A percentile compares a stretch with the other conserved stretches of the same genome.
Evolutionary conservation across 2,888 invertebrate genomes (phyloP).

Genomic region (Phalangium opilio): DNA sequence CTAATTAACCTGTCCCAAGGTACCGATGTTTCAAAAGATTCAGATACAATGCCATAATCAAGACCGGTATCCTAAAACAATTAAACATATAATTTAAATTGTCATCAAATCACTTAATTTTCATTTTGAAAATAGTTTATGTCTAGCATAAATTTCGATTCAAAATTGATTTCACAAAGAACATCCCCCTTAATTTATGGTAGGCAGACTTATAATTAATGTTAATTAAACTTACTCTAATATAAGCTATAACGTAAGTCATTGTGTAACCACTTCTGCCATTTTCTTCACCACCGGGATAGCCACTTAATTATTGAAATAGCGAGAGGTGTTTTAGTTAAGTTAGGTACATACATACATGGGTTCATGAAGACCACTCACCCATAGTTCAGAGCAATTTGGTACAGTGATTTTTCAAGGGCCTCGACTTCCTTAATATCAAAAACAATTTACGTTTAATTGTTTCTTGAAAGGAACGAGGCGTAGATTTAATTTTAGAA

Average conservation of each 20-base stretch:
- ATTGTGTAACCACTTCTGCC: slow-evolving; percentile 90
- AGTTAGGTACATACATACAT: neutral
- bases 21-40: slow-evolving; percentile 97
- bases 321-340: no score
- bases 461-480: no score
- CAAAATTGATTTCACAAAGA: slow-evolving; percentile 98
- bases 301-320: slow-evolving; percentile 38
- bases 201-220: no score
- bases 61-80: slow-evolving; percentile 62
- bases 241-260: slow-evolving; percentile 95
- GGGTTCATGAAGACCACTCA: slow-evolving; percentile 20
- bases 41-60: slow-evolving; percentile 70
- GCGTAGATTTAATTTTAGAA: no score
- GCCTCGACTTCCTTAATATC: slow-evolving; percentile 50
- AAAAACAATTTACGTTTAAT: no score
- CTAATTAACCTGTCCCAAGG: slow-evolving; percentile 69
- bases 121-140: neutral
- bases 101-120: neutral
- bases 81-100: neutral
- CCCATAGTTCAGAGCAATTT: slow-evolving; percentile 55
- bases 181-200: no score
- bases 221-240: slow-evolving; percentile 61
- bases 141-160: slow-evolving; percentile 53
- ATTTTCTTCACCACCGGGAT: slow-evolving; percentile 81
- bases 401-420: slow-evolving; percentile 61